Evolutionary conservation across 2,113 vertebrate species (phyloP).

Genomic region (Chinchilla lanigera): DNA sequence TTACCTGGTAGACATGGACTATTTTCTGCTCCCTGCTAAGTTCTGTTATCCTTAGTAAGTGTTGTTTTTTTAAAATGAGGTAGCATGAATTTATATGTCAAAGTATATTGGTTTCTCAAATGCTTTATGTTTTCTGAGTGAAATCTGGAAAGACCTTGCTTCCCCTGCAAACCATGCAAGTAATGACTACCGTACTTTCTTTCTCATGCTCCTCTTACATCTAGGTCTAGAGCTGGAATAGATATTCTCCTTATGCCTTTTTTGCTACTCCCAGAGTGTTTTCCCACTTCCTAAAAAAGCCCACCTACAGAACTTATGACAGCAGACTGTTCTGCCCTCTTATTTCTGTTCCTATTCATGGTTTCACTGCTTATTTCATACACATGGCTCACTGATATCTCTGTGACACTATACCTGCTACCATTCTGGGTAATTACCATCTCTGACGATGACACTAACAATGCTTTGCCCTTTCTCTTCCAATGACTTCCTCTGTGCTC

Average conservation of each 20-base stretch:
- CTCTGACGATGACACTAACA: not conserved
- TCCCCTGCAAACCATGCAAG: not conserved
- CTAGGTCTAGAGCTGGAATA: not conserved
- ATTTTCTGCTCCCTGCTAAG: not conserved
- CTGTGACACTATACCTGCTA: not conserved
- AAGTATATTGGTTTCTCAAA: not conserved
- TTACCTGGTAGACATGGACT: not conserved
- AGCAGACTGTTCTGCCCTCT: not conserved
- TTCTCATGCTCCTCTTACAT: not conserved
- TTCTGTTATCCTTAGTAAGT: not conserved
- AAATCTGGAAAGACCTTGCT: not conserved
- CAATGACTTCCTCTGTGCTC: not conserved
- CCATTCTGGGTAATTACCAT: not conserved
- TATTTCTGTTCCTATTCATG: not conserved
- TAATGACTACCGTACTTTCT: not conserved
- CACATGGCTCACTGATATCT: not conserved
- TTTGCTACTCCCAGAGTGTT: not conserved
- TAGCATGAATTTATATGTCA: not conserved
- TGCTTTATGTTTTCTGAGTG: not conserved
- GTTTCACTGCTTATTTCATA: not conserved
- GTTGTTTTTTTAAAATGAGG: not conserved
- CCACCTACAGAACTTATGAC: not conserved
- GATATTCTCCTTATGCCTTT: not conserved
- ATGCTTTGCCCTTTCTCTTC: slow-evolving; percentile 6
- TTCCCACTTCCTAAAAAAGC: not conserved